Evolutionary conservation across 2,113 vertebrate species (phyloP).

Genomic region (Setophaga kirtlandii): DNA sequence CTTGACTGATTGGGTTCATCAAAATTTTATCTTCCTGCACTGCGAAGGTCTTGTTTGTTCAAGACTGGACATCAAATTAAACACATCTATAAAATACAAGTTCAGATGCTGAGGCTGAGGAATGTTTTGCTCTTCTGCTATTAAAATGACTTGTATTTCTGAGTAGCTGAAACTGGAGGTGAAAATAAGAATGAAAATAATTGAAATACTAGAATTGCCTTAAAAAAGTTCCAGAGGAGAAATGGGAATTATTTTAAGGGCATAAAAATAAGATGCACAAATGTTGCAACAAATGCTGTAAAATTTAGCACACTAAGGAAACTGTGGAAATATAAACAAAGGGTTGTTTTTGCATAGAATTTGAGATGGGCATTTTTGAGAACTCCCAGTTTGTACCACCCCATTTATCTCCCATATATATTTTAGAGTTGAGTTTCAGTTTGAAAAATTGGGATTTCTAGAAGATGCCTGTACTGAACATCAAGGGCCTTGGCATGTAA

Average conservation of each 20-base stretch:
- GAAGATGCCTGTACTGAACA: neutral
- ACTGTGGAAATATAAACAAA: neutral
- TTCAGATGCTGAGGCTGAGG: neutral
- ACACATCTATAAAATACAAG: neutral
- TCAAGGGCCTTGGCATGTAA: neutral
- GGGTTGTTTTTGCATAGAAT: neutral
- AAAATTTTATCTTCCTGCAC: neutral
- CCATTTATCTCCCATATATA: accelerated
- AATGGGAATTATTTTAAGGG: neutral
- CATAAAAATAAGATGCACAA: neutral
- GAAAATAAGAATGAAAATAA: neutral
- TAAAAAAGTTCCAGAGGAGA: neutral
- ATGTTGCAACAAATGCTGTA: neutral
- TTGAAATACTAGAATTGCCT: neutral
- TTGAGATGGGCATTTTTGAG: neutral
- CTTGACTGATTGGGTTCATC: neutral
- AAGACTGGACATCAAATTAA: neutral
- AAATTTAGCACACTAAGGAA: neutral
- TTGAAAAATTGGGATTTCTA: neutral
- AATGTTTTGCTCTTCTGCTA: neutral
- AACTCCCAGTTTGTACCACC: neutral
- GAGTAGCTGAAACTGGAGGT: neutral
- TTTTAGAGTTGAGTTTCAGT: neutral
- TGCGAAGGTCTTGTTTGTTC: neutral
- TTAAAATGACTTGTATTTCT: neutral